phyloP scores from a whole-genome alignment of 2,888 invertebrate genomes.

The Sminthurinus aureus region DNA sequence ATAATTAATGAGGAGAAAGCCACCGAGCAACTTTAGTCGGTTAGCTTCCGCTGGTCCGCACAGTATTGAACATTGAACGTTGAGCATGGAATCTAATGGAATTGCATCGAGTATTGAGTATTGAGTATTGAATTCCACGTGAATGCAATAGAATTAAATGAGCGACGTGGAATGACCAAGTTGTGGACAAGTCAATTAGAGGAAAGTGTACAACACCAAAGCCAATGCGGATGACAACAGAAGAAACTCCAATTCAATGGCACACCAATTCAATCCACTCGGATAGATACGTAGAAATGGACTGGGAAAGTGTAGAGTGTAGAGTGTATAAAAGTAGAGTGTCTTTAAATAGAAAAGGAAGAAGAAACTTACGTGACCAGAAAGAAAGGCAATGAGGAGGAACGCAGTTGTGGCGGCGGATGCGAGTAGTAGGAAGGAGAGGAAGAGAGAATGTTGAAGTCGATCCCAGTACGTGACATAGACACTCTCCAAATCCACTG shows the following conservation, averaged over 20 bases:
- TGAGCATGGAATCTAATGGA: no score
- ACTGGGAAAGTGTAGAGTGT: neutral
- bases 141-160: no score
- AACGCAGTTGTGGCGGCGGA: slow-evolving; percentile 70
- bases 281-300: neutral
- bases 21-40: no score
- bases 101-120: no score
- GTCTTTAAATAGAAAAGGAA: neutral
- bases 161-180: neutral
- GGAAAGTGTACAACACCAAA: neutral
- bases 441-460: slow-evolving; percentile 78
- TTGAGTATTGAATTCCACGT: no score
- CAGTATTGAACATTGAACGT: no score
- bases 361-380: slow-evolving; percentile 59
- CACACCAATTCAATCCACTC: neutral
- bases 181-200: slow-evolving; percentile 34
- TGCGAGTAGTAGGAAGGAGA: slow-evolving; percentile 75
- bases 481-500: slow-evolving; percentile 73
- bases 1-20: no score
- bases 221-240: neutral
- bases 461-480: slow-evolving; percentile 76
- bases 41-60: no score
- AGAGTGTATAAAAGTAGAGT: neutral
- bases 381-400: slow-evolving; percentile 66
- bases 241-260: no score